These are phyloP conservation scores for Bungarus multicinctus DNA, from an alignment of 2,113 vertebrate genomes.

Conservation along the genomic window DNA sequence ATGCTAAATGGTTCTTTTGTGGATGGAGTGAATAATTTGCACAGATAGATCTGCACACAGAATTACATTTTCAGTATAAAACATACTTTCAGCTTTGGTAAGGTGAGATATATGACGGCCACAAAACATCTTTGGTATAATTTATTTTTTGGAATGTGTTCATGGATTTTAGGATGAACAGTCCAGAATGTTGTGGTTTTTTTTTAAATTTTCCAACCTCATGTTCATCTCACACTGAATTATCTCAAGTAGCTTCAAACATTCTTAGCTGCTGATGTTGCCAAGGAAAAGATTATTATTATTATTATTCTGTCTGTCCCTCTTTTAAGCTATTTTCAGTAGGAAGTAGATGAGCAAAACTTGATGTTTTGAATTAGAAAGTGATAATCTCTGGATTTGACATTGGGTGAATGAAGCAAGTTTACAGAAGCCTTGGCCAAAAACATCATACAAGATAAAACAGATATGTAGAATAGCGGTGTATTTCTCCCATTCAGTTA, in stretches of 20 bases:
- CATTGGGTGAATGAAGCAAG: neutral
- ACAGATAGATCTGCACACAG: neutral
- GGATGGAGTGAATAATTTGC: neutral
- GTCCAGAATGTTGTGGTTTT: fast-evolving
- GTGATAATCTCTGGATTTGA: neutral
- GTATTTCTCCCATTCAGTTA: neutral
- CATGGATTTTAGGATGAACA: neutral
- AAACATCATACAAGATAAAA: neutral
- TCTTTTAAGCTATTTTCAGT: neutral
- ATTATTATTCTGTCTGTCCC: neutral
- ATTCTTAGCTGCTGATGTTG: neutral
- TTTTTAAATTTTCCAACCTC: fast-evolving
- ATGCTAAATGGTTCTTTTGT: constrained; percentile 51
- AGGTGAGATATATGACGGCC: constrained; percentile 27
- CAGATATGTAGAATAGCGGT: neutral
- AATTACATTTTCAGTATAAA: constrained; percentile 49
- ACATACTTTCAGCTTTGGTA: constrained; percentile 31
- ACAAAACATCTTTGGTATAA: constrained; percentile 30
- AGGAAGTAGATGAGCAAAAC: neutral
- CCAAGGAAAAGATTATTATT: neutral
- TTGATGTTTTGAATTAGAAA: neutral
- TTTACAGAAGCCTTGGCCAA: neutral
- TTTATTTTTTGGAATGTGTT: constrained; percentile 9
- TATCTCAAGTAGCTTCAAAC: neutral
- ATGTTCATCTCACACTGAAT: neutral